Evolutionary conservation across 2,888 invertebrate species (phyloP), one percentile per base, ranked within the genome.

Genomic region (Ganaspis brasiliensis): DNA sequence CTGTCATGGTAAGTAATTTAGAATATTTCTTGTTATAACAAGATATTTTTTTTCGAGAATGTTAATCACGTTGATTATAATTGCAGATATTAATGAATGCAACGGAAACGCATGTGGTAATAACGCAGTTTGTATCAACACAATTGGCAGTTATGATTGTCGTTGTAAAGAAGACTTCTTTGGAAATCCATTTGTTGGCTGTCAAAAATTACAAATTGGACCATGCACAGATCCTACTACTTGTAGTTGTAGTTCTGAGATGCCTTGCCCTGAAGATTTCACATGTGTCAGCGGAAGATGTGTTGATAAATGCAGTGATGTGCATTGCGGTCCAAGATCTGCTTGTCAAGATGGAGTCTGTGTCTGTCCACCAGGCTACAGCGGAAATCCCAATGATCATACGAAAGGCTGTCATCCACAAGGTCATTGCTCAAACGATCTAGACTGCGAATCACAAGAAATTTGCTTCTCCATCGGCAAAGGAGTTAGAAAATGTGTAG

Each of bases 81-180:
- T 78, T 82, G 35, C 81, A 92, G 93, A 97, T 88, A 94, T 97
- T 72, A 95, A 97, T 87, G 97, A 97, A 92, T 97, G 97, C 88
- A 93, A 93, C 78, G 94, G 94, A 81, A 95, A 95, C 86, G 96
- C 96, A 0, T 97, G 97, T 87, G 97, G 96, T 8, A 93, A 94
- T 86, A 96, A 97, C 89, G 97, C 98, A 0, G 95, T 96, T 57
- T 98, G 98, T 88, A 96, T 98, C 81, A 98, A 98, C 89, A 96
- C 96, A 0, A 94, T 95, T 14, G 98, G 98, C 73, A 95, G 96
- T 85, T 98, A 95, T 89, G 97, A 97, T 89, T 98, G 98, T 90
- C 94, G 96, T 55, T 98, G 98, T 89, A 95, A 96, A 88, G 96
- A 96, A 80, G 95, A 95, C 70, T 96, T 94, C 89, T 95, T 95